Conservation (phyloP, 2,797 vertebrate species). For the Xiphorhynchus erythropygius region DNA sequence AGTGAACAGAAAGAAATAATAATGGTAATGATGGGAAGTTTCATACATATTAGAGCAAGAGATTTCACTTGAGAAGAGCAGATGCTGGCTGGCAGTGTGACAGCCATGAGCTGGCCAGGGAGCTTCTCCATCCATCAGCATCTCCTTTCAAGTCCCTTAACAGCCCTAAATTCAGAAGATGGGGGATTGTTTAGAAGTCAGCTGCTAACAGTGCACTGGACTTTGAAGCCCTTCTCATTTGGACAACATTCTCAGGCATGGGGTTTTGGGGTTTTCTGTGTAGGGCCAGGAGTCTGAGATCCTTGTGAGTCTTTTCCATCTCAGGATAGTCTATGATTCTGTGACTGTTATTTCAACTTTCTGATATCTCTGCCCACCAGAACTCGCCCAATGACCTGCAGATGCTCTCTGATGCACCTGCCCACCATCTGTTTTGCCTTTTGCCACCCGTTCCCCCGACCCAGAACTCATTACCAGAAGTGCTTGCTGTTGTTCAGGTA, state of each 20-base stretch:
- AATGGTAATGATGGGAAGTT: not conserved
- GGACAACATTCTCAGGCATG: not conserved
- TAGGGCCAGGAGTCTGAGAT: not conserved
- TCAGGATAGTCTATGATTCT: not conserved
- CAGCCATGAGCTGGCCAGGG: not conserved
- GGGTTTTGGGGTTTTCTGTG: not conserved
- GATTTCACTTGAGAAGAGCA: not conserved
- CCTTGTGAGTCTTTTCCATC: not conserved
- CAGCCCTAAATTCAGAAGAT: not conserved
- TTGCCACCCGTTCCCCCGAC: constrained; percentile 92
- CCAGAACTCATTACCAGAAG: constrained; percentile 94
- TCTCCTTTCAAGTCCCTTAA: not conserved
- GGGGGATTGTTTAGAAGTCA: not conserved
- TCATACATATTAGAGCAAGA: not conserved
- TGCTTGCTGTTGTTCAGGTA: constrained; percentile 96
- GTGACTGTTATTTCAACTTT: not conserved
- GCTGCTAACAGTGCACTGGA: not conserved
- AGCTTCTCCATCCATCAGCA: not conserved
- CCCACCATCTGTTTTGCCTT: constrained; percentile 97
- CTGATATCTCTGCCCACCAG: constrained; percentile 65
- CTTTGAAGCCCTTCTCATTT: not conserved
- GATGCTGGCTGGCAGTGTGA: not conserved
- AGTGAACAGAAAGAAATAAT: not conserved
- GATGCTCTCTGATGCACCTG: constrained; percentile 96
- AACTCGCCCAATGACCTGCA: constrained; percentile 98